A percentile compares a stretch with the other conserved stretches of the same genome.
phyloP scores from a whole-genome alignment of 1,140 invertebrate species.

The Drosophila nigrodunni region DNA sequence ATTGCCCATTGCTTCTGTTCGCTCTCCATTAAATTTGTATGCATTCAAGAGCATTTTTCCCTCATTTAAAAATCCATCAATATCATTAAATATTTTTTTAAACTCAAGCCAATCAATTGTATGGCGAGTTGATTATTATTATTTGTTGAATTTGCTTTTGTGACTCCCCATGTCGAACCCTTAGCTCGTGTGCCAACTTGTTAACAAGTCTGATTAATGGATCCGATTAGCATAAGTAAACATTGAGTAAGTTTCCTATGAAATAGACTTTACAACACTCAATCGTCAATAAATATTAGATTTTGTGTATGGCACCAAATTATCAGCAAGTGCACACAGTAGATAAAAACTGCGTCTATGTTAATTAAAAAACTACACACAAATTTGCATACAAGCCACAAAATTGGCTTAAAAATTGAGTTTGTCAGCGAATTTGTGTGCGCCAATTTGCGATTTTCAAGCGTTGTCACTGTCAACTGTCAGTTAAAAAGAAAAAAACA shows the following conservation, averaged over 20 bases:
- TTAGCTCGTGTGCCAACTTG: slow-evolving; percentile 67
- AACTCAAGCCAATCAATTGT: slow-evolving; percentile 28
- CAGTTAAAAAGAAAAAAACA: slow-evolving; percentile 41
- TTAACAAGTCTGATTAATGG: slow-evolving; percentile 78
- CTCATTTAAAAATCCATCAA: slow-evolving; percentile 70
- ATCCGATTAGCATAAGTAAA: slow-evolving; percentile 77
- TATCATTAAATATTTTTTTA: slow-evolving; percentile 57
- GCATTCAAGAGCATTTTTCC: slow-evolving; percentile 44
- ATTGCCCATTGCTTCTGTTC: slow-evolving; percentile 47
- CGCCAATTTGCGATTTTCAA: slow-evolving; percentile 60
- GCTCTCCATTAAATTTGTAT: slow-evolving; percentile 15
- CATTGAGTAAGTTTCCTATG: slow-evolving; percentile 73
- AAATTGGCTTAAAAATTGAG: slow-evolving; percentile 70
- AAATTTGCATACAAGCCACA: slow-evolving; percentile 77
- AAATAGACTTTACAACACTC: slow-evolving; percentile 46
- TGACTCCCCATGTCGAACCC: slow-evolving; percentile 34
- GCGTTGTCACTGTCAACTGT: slow-evolving; percentile 65
- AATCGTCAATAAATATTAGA: slow-evolving; percentile 74
- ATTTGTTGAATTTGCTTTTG: slow-evolving; percentile 20
- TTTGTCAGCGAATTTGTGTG: slow-evolving; percentile 69
- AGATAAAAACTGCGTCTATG: slow-evolving; percentile 51
- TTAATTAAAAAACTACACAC: slow-evolving; percentile 77
- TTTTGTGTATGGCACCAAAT: slow-evolving; percentile 42
- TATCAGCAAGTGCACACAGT: slow-evolving; percentile 55
- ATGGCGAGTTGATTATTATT: slow-evolving; percentile 4